phyloP scores from a whole-genome alignment of 2,797 vertebrate species.

The Amblyraja radiata region DNA sequence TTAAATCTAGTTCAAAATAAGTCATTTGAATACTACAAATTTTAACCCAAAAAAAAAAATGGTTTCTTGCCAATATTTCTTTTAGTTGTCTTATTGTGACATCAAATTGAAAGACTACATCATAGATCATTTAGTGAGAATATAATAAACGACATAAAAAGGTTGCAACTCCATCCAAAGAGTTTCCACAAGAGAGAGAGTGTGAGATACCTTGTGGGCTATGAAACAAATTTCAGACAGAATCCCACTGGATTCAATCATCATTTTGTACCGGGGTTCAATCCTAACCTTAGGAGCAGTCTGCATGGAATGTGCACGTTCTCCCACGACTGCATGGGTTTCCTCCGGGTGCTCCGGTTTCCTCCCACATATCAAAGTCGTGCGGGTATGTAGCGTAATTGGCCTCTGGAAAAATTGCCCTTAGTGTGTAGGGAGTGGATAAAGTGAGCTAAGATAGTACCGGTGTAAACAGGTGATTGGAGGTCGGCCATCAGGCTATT shows the following conservation, averaged over 20 bases:
- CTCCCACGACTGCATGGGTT: too few relatives aligned
- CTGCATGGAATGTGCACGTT: too few relatives aligned
- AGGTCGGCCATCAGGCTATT: too few relatives aligned
- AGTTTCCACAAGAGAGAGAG: not conserved
- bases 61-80: not conserved
- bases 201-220: not conserved
- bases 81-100: too few relatives aligned
- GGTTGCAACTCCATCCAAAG: not conserved
- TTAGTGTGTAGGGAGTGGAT: too few relatives aligned
- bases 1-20: not conserved
- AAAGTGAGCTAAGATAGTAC: too few relatives aligned
- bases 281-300: too few relatives aligned
- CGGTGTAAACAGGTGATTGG: too few relatives aligned
- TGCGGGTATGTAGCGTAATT: too few relatives aligned
- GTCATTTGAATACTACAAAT: not conserved
- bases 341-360: too few relatives aligned
- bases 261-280: not conserved
- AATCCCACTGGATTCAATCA: not conserved
- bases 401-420: too few relatives aligned
- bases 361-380: too few relatives aligned
- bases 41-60: not conserved
- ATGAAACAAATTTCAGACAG: not conserved
- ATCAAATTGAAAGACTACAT: not conserved
- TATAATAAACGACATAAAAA: not conserved
- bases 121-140: not conserved